A percentile compares a stretch with the other conserved stretches of the same genome.
Conservation (phyloP, 2,113 vertebrate species). For the Rhynchopsitta pachyrhyncha region DNA sequence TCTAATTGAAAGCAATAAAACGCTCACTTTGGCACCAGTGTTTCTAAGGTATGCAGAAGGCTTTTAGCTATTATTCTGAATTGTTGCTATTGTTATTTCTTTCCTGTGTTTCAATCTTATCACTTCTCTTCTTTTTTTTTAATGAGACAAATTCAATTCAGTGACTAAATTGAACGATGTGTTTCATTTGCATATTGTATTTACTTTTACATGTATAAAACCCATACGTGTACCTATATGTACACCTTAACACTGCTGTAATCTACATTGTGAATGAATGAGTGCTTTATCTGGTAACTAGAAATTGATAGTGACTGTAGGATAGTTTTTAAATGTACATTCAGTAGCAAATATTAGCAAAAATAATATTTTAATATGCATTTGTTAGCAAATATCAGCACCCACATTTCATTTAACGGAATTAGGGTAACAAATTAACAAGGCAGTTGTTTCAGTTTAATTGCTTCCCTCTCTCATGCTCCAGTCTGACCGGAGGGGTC, state of each 20-base stretch:
- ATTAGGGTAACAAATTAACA: background rate
- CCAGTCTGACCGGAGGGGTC: rapidly evolving
- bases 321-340: background rate
- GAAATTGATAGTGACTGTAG: background rate
- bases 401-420: background rate
- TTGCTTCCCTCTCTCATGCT: background rate
- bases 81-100: background rate
- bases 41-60: background rate
- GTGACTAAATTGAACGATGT: background rate
- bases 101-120: background rate
- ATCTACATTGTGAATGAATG: background rate
- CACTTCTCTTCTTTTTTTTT: background rate
- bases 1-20: background rate
- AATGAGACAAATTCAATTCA: background rate
- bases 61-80: background rate
- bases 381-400: background rate
- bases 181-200: background rate
- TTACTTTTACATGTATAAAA: background rate
- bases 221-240: rapidly evolving
- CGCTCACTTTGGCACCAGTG: background rate
- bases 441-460: background rate
- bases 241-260: background rate
- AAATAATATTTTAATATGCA: background rate
- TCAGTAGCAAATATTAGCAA: background rate
- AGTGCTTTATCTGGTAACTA: background rate